Evolutionary conservation across 2,797 vertebrate species (phyloP).

Genomic region (Eptatretus atami): DNA sequence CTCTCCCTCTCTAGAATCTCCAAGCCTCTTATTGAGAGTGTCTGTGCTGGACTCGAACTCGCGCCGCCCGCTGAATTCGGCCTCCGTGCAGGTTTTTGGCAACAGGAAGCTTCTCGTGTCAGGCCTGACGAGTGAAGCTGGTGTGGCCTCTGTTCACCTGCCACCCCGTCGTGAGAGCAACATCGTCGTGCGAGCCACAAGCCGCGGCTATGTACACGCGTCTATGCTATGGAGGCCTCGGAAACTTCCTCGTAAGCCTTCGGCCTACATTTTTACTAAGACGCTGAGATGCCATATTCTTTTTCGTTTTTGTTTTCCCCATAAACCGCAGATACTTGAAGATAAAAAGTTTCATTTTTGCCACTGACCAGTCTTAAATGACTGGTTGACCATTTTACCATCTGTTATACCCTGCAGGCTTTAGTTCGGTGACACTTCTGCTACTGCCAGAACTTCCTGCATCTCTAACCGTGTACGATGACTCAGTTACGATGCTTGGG

Average conservation of each 20-base stretch:
- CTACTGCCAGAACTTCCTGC: slow-evolving; percentile 2
- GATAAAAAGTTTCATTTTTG: too few relatives aligned
- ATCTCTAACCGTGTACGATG: slow-evolving; percentile 5
- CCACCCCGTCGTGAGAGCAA: not conserved
- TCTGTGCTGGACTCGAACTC: not conserved
- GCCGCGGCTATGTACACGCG: not conserved
- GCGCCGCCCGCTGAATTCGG: not conserved
- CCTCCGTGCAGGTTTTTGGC: not conserved
- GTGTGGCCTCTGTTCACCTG: not conserved
- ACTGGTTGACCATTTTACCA: too few relatives aligned
- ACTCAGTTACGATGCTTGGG: not conserved
- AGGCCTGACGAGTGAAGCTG: not conserved
- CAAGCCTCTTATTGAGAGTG: not conserved
- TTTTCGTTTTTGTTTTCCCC: too few relatives aligned
- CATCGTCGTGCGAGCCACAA: not conserved
- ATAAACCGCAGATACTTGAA: too few relatives aligned
- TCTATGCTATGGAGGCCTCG: not conserved
- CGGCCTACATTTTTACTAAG: too few relatives aligned
- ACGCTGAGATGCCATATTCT: too few relatives aligned
- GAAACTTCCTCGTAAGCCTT: not conserved
- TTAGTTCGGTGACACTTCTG: slow-evolving; percentile 4
- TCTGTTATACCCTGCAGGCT: not conserved
- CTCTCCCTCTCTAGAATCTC: not conserved
- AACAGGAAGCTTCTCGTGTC: not conserved
- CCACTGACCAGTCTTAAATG: too few relatives aligned